Evolutionary conservation across 2,888 invertebrate genomes (phyloP).

Genomic region (Drosophila neonasuta): DNA sequence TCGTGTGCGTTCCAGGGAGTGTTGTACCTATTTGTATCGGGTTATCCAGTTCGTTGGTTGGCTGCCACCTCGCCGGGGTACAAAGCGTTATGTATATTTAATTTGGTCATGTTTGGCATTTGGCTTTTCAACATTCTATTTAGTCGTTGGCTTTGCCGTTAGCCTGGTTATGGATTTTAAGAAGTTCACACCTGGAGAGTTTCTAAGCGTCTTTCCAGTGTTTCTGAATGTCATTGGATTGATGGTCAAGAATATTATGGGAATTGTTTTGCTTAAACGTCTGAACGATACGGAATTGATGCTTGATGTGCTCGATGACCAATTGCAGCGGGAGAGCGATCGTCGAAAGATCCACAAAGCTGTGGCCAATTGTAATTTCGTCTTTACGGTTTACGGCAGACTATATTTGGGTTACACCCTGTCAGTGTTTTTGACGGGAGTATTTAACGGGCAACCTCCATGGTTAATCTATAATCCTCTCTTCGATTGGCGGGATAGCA

Average conservation of each 20-base stretch:
- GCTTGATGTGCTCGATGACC: no score
- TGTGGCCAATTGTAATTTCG: background rate
- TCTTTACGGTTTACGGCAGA: no score
- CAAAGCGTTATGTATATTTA: constrained; percentile 34
- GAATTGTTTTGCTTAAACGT: background rate
- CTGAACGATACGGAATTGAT: no score
- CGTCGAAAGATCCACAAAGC: background rate
- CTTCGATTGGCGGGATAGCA: no score
- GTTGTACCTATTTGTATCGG: constrained; percentile 31
- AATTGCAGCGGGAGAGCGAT: no score
- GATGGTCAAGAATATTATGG: background rate
- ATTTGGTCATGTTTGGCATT: constrained; percentile 34
- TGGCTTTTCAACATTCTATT: constrained; percentile 24
- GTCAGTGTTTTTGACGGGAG: background rate
- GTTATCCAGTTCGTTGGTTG: constrained; percentile 46
- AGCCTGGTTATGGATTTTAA: constrained; percentile 35
- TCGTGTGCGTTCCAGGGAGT: constrained; percentile 36
- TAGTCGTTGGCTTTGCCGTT: constrained; percentile 44
- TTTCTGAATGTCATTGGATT: background rate
- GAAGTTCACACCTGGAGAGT: constrained; percentile 40
- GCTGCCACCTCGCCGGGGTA: constrained; percentile 36
- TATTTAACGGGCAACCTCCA: no score
- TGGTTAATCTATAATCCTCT: no score
- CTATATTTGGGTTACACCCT: background rate
- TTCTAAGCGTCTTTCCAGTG: constrained; percentile 5